Evolutionary conservation across 2,888 invertebrate genomes (phyloP).

Genomic region (Sesamia inferens): DNA sequence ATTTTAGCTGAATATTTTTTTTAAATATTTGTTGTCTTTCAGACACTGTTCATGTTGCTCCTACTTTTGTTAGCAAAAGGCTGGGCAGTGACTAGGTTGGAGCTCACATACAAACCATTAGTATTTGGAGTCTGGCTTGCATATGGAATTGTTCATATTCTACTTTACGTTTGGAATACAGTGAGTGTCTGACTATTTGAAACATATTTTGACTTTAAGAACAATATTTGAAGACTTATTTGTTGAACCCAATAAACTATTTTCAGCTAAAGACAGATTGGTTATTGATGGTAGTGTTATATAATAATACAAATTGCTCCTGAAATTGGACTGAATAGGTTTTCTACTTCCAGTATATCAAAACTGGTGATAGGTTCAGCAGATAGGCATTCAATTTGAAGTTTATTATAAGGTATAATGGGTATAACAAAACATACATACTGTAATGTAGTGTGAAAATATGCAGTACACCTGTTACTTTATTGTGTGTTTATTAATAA

Average conservation of each 20-base stretch:
- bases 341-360: not conserved
- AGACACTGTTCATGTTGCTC: conserved; percentile 98
- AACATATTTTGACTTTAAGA: not conserved
- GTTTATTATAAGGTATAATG: not conserved
- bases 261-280: not conserved
- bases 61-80: conserved; percentile 98
- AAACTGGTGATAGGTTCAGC: not conserved
- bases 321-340: too few relatives aligned
- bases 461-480: conserved; percentile 17
- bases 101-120: conserved; percentile 95
- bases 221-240: conserved; percentile 1
- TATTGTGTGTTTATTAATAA: conserved; percentile 27
- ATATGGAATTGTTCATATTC: conserved; percentile 97
- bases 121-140: conserved; percentile 97
- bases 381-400: not conserved
- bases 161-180: conserved; percentile 98
- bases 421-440: not conserved
- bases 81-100: conserved; percentile 98
- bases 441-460: conserved; percentile 7
- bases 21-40: conserved; percentile 65
- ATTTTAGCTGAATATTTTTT: conserved; percentile 2
- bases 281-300: not conserved
- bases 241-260: not conserved
- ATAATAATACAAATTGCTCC: not conserved
- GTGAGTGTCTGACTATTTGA: conserved; percentile 89